Evolutionary conservation across 1,140 invertebrate species (phyloP).

Genomic region (Telenomus remus): DNA sequence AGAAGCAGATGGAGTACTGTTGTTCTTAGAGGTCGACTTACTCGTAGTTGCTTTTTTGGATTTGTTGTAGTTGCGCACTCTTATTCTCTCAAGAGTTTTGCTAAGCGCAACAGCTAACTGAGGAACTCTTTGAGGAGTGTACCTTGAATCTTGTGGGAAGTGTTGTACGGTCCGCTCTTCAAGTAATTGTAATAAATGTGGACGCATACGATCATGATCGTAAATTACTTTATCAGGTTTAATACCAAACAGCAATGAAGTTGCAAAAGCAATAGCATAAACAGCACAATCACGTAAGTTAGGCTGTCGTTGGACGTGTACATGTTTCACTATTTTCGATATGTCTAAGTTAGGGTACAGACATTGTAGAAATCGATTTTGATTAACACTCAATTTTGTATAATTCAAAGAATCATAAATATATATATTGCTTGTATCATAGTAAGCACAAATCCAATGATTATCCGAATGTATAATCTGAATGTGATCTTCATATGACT

Average conservation of each 20-base stretch:
- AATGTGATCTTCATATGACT: slow-evolving; percentile 18
- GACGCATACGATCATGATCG: slow-evolving; percentile 3
- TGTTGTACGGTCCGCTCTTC: too few species aligned
- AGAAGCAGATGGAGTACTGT: too few species aligned
- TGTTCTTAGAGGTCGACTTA: neutral
- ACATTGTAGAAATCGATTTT: slow-evolving; percentile 1
- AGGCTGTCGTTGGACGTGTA: slow-evolving; percentile 10
- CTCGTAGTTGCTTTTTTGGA: neutral
- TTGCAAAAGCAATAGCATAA: slow-evolving; percentile 17
- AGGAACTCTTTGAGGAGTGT: neutral
- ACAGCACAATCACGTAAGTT: slow-evolving; percentile 10
- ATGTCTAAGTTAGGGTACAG: slow-evolving; percentile 8
- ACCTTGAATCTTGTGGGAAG: slow-evolving; percentile 13
- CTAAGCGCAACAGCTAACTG: neutral
- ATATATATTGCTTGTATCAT: slow-evolving; percentile 1
- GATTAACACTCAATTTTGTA: neutral
- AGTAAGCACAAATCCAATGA: too few species aligned
- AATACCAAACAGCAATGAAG: slow-evolving; percentile 16
- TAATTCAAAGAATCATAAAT: slow-evolving; percentile 13
- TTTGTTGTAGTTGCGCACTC: neutral
- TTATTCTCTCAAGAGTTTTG: neutral
- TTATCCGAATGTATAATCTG: neutral
- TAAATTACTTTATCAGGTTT: slow-evolving; percentile 15
- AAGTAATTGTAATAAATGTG: slow-evolving; percentile 3
- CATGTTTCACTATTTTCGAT: neutral